Evolutionary conservation across 1,140 invertebrate genomes (phyloP), one percentile per base, ranked within the genome.

Genomic region (Vanessa atalanta): DNA sequence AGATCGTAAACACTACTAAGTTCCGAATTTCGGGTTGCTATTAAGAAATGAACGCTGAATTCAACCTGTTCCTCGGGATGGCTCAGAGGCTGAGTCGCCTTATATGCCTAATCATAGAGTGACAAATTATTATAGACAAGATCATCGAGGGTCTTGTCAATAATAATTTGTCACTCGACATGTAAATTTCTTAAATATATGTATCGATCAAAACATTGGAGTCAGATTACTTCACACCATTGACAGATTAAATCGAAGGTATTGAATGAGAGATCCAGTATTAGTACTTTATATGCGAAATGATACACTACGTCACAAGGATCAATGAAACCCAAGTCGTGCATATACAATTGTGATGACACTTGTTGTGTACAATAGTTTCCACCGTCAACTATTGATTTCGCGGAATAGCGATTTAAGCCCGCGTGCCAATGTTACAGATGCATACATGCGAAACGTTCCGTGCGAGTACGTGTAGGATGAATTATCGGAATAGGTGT

Each of bases 401-500:
- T 79, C 75, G 75, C 47, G 61, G 75, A 79, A 79, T 76, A 61
- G 69, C 65, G 67, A 76, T 73, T 74, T 76, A 70, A 76, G 78
- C 71, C 73, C 70, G 66, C 74, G 73, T 73, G 69, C 74, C 73
- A 65, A 73, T 70, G 63, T 57, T 60, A 55, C n/a, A 55, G 8
- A 55, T 55, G 20, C 51, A 9, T 57, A 26, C 53, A 20, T 6
- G 53, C 55, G 51, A 75, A 26, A 65, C 63, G 23, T 31, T 68
- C 57, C n/a, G 47, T 64, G 65, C 26, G 64, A 20, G 20, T 43
- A 43, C 37, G 37, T 72, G 71, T 79, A 69, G 71, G 64, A 79
- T 74, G 72, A 79, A 66, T 79, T 79, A 74, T 79, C 64, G 48
- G 78, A 76, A 79, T 79, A 77, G 74, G 72, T 79, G 67, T 73